Conservation (phyloP, 2,888 invertebrate genomes). For the Cyaniris semiargus region DNA sequence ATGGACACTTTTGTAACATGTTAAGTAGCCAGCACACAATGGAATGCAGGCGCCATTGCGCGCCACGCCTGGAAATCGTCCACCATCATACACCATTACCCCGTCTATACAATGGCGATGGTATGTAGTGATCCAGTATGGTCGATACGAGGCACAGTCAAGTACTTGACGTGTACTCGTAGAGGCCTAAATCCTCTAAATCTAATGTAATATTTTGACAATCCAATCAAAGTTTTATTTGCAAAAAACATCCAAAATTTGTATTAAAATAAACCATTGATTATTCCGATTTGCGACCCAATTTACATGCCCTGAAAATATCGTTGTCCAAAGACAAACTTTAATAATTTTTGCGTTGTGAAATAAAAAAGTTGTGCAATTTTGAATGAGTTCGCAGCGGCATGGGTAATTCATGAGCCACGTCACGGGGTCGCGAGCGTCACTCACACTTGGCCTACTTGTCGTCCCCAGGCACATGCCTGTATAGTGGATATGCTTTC, state of each 20-base stretch:
- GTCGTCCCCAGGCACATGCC: background rate
- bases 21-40: no score
- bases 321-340: background rate
- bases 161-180: no score
- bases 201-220: no score
- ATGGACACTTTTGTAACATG: no score
- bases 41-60: no score
- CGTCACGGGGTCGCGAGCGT: background rate
- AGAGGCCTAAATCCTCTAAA: no score
- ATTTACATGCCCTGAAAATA: background rate
- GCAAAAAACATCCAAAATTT: background rate
- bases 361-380: conserved; percentile 3
- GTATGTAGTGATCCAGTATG: no score
- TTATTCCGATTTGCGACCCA: background rate
- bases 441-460: conserved; percentile 19
- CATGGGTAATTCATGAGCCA: conserved; percentile 4
- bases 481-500: background rate
- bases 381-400: background rate
- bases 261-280: background rate
- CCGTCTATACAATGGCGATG: no score
- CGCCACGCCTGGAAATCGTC: no score
- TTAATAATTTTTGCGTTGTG: background rate
- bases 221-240: background rate
- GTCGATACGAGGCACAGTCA: no score
- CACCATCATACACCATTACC: no score